phyloP scores from a whole-genome alignment of 2,113 vertebrate species.

The Nothobranchius kuhntae region DNA sequence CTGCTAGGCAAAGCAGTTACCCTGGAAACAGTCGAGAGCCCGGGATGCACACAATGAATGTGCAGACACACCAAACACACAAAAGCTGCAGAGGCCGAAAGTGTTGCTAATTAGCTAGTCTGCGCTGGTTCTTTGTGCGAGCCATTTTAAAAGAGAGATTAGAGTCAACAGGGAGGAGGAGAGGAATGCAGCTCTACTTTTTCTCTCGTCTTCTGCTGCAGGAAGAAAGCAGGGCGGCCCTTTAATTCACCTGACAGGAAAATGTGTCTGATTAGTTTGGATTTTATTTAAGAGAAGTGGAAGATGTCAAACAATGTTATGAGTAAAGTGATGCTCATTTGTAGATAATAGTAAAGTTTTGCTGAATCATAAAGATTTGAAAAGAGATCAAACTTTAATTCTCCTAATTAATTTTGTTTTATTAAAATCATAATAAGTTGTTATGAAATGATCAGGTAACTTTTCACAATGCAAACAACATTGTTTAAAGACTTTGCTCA shows the following conservation, averaged over 20 bases:
- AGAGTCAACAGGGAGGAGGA: slow-evolving; percentile 80
- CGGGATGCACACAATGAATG: slow-evolving; percentile 65
- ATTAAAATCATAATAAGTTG: no score
- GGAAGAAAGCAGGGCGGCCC: slow-evolving; percentile 22
- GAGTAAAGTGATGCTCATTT: no score
- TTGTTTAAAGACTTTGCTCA: no score
- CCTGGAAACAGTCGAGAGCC: slow-evolving; percentile 80
- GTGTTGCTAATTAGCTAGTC: slow-evolving; percentile 85
- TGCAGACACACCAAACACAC: slow-evolving; percentile 62
- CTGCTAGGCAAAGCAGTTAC: slow-evolving; percentile 76
- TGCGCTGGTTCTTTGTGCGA: slow-evolving; percentile 75
- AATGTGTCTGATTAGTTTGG: slow-evolving; percentile 40
- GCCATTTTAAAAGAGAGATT: slow-evolving; percentile 81
- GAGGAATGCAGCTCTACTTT: slow-evolving; percentile 70
- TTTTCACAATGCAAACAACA: no score
- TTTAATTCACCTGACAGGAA: slow-evolving; percentile 38
- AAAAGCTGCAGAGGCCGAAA: slow-evolving; percentile 79
- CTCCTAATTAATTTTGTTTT: no score
- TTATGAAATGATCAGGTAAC: no score
- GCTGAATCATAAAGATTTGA: no score
- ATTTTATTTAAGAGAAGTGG: slow-evolving; percentile 10
- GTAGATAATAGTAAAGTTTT: no score
- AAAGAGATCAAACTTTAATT: no score
- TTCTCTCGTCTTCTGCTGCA: slow-evolving; percentile 34
- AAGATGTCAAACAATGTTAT: background rate